Evolutionary conservation across 2,888 invertebrate species (phyloP).

Genomic region (Homarus gammarus): DNA sequence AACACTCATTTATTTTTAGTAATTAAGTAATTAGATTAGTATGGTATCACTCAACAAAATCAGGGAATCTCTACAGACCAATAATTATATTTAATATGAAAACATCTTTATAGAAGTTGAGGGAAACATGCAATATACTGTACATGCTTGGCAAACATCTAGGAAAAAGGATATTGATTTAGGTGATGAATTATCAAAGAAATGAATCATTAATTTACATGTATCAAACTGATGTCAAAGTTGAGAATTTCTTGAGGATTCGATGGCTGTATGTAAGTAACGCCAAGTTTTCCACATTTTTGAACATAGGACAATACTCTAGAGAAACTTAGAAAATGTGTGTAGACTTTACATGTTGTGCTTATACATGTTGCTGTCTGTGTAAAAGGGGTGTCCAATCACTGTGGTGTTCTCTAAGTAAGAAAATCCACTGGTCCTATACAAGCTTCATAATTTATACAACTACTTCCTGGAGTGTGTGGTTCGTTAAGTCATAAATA

Average conservation of each 20-base stretch:
- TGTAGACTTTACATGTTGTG: not conserved
- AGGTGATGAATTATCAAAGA: conserved; percentile 30
- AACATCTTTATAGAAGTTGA: conserved; percentile 14
- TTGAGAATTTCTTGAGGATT: not conserved
- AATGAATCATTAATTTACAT: conserved; percentile 28
- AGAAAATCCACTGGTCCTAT: conserved; percentile 24
- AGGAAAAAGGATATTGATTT: conserved; percentile 19
- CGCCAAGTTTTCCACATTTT: conserved; percentile 28
- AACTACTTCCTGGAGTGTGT: conserved; percentile 24
- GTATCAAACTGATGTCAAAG: conserved; percentile 20
- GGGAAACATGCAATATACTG: conserved; percentile 52
- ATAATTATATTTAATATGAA: conserved; percentile 30
- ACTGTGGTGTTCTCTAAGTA: not conserved
- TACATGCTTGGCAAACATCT: conserved; percentile 51
- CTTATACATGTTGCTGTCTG: conserved; percentile 1
- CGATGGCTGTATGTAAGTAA: conserved; percentile 8
- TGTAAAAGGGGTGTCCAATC: conserved; percentile 4
- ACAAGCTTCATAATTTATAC: conserved; percentile 1
- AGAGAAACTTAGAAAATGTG: conserved; percentile 3
- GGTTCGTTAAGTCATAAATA: conserved; percentile 18
- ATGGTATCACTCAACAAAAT: conserved; percentile 34
- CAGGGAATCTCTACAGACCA: not conserved
- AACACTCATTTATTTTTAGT: conserved; percentile 39
- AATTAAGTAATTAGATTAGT: conserved; percentile 30
- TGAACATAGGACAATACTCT: not conserved